These are phyloP conservation scores for Lithobates pipiens DNA, from an alignment of 2,797 vertebrate species.

Conservation along the genomic window DNA sequence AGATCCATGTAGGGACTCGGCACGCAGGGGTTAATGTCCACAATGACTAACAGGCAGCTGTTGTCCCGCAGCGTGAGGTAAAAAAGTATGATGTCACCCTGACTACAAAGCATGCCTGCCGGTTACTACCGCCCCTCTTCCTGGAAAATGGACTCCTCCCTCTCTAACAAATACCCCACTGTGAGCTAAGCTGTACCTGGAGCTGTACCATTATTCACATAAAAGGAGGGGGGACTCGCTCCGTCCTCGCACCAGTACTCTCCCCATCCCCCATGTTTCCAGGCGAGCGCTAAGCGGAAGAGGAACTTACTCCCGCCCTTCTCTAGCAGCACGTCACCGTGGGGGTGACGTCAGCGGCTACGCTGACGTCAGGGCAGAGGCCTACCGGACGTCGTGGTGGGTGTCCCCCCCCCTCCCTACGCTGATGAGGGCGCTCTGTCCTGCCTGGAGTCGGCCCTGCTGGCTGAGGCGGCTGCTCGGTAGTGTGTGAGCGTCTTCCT, in stretches of 20 bases:
- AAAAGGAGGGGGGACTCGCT: background rate
- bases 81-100: slow-evolving; percentile 29
- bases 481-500: slow-evolving; percentile 6
- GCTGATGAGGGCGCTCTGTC: slow-evolving; percentile 41
- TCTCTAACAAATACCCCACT: background rate
- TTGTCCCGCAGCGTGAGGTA: slow-evolving; percentile 1
- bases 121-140: background rate
- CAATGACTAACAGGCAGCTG: background rate
- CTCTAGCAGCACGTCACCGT: slow-evolving; percentile 51
- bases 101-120: background rate
- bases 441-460: slow-evolving; percentile 21
- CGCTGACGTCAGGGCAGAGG: slow-evolving; percentile 58
- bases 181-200: background rate
- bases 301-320: slow-evolving; percentile 49
- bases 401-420: background rate
- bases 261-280: background rate
- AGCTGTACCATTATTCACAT: background rate
- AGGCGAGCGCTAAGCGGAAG: slow-evolving; percentile 41
- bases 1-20: no score
- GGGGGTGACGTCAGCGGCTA: slow-evolving; percentile 53
- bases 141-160: slow-evolving; percentile 20
- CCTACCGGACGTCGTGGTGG: slow-evolving; percentile 53
- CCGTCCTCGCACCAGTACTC: no score
- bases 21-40: background rate
- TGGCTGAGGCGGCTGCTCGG: slow-evolving; percentile 4